Conservation (phyloP, 2,888 invertebrate genomes). For the Augochlorella aurata region DNA sequence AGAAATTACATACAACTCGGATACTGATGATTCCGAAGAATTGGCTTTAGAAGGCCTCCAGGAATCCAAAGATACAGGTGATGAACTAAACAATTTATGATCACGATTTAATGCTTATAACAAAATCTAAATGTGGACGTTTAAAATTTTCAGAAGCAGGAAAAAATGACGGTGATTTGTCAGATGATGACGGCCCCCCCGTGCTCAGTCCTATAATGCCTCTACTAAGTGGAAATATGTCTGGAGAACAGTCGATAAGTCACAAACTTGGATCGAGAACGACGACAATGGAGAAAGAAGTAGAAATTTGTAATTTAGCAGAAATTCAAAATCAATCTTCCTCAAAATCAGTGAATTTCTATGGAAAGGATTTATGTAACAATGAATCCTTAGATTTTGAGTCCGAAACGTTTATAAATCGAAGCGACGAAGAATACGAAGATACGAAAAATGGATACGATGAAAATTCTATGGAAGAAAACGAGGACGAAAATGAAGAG, state of each 20-base stretch:
- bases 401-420: constrained; percentile 63
- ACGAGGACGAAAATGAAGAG: constrained; percentile 31
- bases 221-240: constrained; percentile 55
- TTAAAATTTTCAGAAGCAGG: constrained; percentile 29
- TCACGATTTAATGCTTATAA: not conserved
- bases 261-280: constrained; percentile 71
- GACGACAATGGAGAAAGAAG: constrained; percentile 60
- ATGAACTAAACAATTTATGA: constrained; percentile 9
- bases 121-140: not conserved
- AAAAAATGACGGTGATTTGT: constrained; percentile 29
- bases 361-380: constrained; percentile 12
- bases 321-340: constrained; percentile 33
- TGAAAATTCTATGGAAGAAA: constrained; percentile 7
- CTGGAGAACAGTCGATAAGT: constrained; percentile 41
- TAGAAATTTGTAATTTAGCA: constrained; percentile 41
- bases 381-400: constrained; percentile 40
- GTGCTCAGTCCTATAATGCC: constrained; percentile 79
- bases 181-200: constrained; percentile 78
- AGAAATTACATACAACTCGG: constrained; percentile 69
- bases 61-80: constrained; percentile 40
- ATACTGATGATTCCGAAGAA: constrained; percentile 69
- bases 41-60: constrained; percentile 40
- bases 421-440: constrained; percentile 24
- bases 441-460: constrained; percentile 1
- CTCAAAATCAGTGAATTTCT: constrained; percentile 26